Conservation (phyloP, 2,888 invertebrate genomes). For the Drosophila antonietae region DNA sequence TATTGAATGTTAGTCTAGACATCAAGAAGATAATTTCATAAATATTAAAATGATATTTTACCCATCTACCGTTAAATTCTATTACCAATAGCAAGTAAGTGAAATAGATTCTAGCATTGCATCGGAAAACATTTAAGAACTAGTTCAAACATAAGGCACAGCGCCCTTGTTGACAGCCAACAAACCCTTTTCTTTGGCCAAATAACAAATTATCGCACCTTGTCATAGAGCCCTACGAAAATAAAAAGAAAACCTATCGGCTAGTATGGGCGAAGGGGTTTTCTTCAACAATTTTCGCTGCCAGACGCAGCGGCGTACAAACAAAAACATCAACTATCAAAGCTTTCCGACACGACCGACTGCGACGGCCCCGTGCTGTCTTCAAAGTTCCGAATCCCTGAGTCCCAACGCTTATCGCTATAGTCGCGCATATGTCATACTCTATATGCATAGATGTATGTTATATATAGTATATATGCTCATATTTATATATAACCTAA, state of each 20-base stretch:
- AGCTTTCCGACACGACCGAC: slow-evolving; percentile 12
- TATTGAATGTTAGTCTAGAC: no score
- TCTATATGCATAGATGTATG: neutral
- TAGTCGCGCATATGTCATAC: slow-evolving; percentile 38
- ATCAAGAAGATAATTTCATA: no score
- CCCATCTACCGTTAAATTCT: neutral
- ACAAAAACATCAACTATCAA: slow-evolving; percentile 21
- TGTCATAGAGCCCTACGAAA: neutral
- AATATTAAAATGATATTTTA: no score
- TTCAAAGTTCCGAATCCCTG: slow-evolving; percentile 45
- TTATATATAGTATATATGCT: neutral
- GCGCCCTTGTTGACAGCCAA: slow-evolving; percentile 23
- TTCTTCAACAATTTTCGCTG: slow-evolving; percentile 7
- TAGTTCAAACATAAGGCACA: neutral
- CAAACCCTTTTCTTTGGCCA: slow-evolving; percentile 21
- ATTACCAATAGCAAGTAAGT: neutral
- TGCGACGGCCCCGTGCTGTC: slow-evolving; percentile 43
- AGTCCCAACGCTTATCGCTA: slow-evolving; percentile 35
- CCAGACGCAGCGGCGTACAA: slow-evolving; percentile 20
- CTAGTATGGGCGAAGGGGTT: slow-evolving; percentile 1
- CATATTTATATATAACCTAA: slow-evolving; percentile 7
- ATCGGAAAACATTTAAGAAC: neutral
- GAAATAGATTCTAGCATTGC: neutral
- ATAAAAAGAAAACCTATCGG: neutral
- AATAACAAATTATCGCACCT: slow-evolving; percentile 40